Conservation (phyloP, 2,888 invertebrate species). For the Ophioninae sp. region DNA sequence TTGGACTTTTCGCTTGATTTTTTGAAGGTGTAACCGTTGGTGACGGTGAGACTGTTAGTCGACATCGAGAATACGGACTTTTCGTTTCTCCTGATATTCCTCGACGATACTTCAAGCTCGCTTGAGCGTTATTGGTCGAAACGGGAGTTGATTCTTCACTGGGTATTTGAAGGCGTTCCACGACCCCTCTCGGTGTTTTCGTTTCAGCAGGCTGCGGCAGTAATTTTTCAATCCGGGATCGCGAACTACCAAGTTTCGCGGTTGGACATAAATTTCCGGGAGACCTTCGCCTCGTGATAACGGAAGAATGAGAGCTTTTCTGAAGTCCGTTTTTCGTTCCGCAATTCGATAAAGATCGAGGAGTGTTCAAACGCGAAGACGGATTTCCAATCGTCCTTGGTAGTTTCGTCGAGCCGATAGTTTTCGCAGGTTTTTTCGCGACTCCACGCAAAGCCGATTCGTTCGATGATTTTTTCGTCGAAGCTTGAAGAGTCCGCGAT, state of each 20-base stretch:
- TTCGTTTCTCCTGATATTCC: not conserved
- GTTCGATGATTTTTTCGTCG: conserved; percentile 39
- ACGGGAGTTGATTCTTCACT: not conserved
- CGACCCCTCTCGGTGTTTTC: not conserved
- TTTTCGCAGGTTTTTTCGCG: not conserved
- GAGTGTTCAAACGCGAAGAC: not conserved
- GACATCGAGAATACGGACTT: not conserved
- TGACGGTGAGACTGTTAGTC: not conserved
- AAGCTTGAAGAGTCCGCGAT: conserved; percentile 26
- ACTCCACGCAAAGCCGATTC: not conserved
- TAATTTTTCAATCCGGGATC: conserved; percentile 29
- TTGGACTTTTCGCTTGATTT: conserved; percentile 1
- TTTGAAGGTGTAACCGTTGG: not conserved
- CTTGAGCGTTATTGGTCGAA: not conserved
- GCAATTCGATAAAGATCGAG: not conserved
- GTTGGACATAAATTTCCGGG: conserved; percentile 10
- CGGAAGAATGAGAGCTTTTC: not conserved
- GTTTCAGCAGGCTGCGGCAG: not conserved
- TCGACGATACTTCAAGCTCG: not conserved
- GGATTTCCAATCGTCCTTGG: not conserved
- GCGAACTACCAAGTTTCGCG: conserved; percentile 1
- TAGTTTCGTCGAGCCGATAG: not conserved
- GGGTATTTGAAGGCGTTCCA: not conserved
- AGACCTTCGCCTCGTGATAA: not conserved
- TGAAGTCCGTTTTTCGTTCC: not conserved